Evolutionary conservation across 2,113 vertebrate species (phyloP).

Genomic region (Polyodon spathula): DNA sequence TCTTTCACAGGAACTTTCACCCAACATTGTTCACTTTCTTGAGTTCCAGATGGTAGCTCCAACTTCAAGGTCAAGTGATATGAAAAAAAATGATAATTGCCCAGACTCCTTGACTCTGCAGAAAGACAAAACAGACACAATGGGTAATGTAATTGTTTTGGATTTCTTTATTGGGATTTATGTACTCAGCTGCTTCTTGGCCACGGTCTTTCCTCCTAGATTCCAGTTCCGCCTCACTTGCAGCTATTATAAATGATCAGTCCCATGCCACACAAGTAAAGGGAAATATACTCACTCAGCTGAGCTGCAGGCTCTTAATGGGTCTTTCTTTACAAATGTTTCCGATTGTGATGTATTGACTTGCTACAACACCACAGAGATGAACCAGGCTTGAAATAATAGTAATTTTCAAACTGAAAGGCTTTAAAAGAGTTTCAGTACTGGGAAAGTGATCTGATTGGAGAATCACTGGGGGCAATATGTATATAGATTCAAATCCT

Average conservation of each 20-base stretch:
- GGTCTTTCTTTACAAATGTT: constrained; percentile 14
- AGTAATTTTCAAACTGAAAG: background rate
- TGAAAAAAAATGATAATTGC: constrained; percentile 75
- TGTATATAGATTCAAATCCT: background rate
- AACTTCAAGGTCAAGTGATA: constrained; percentile 78
- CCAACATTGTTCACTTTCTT: constrained; percentile 38
- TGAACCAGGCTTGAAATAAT: background rate
- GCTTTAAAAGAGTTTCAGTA: background rate
- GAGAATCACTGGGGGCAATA: background rate
- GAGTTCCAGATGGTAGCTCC: constrained; percentile 60
- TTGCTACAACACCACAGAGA: background rate
- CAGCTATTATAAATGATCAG: constrained; percentile 59
- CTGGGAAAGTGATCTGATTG: background rate
- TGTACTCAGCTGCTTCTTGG: constrained; percentile 82
- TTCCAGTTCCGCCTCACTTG: constrained; percentile 73
- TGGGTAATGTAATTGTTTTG: constrained; percentile 88
- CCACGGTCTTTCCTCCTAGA: constrained; percentile 48
- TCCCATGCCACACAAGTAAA: constrained; percentile 63
- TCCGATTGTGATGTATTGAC: background rate
- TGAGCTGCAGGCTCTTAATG: constrained; percentile 39
- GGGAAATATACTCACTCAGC: constrained; percentile 54
- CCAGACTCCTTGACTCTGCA: constrained; percentile 56
- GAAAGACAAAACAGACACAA: constrained; percentile 92
- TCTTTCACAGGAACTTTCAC: background rate
- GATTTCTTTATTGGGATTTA: constrained; percentile 77